Evolutionary conservation across 2,113 vertebrate genomes (phyloP), one percentile per base, ranked within the genome.

Genomic region (Neopipo cinnamomea): DNA sequence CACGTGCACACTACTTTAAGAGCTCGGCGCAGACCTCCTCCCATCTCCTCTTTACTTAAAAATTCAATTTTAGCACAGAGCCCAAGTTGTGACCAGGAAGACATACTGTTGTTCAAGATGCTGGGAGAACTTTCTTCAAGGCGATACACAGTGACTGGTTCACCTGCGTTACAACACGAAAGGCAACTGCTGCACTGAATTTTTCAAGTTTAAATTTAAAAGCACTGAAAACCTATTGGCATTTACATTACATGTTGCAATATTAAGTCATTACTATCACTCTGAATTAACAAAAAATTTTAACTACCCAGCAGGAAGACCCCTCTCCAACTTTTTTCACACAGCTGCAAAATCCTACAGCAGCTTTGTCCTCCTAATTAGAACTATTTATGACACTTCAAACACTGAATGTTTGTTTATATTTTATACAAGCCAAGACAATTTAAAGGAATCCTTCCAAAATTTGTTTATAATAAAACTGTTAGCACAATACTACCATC

Each of bases 61-160:
- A 99, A 99, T 75, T 99, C 99, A 25, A 99, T 99, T 97, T 99
- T 99, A 88, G 99, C 99, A 95, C 98, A 99, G 53, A 99, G 99
- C 18, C 99, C 99, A n/a, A 99, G 97, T 42, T 99, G 99, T 58
- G 99, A 98, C 99, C 99, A 99, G 85, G 99, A 99, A 46, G 99
- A 99, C 99, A 99, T 99, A 98, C 99, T 99, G 98, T 99, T 99
- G 97, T 99, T 99, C 96, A 99, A 98, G 76, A 99, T 99, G 97
- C 97, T 99, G 70, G 99, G 99, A 46, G 99, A 99, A 76, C 99
- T 99, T 97, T 99, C 99, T 93, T 99, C 99, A 71, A 99, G 98
- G 33, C 99, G 98, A 97, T 99, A 99, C 94, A 99, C 99, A 2
- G 99, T 99, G 93, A 99, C 99, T 16, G 99, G 99, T 85, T 99